These are phyloP conservation scores for Agelastica alni DNA, from an alignment of 2,888 invertebrate species.

Conservation along the genomic window DNA sequence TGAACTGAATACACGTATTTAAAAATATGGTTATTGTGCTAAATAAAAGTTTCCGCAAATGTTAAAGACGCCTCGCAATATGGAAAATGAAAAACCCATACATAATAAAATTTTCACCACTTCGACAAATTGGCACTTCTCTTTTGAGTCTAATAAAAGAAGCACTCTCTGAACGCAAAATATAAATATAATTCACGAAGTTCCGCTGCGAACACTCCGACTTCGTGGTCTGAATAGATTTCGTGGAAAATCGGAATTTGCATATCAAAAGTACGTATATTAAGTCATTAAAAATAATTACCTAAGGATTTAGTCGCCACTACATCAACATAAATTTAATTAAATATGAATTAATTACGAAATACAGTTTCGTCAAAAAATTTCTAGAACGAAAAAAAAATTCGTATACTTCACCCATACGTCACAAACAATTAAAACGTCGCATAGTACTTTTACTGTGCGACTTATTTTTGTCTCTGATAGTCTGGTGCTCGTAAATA, in stretches of 20 bases:
- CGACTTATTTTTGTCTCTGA: too few relatives aligned
- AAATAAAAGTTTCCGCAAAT: constrained; percentile 18
- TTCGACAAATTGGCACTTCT: constrained; percentile 53
- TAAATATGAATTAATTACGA: too few relatives aligned
- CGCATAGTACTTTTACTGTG: too few relatives aligned
- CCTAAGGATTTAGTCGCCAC: too few relatives aligned
- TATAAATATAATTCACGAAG: constrained; percentile 46
- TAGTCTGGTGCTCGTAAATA: too few relatives aligned
- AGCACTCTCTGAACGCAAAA: constrained; percentile 42
- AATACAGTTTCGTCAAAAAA: too few relatives aligned
- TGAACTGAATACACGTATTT: too few relatives aligned
- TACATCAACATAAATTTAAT: too few relatives aligned
- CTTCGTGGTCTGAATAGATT: constrained; percentile 42
- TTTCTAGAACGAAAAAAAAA: too few relatives aligned
- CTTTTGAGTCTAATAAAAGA: constrained; percentile 46
- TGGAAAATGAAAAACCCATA: constrained; percentile 52
- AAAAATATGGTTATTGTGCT: constrained; percentile 22
- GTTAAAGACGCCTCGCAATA: constrained; percentile 21
- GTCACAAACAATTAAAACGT: too few relatives aligned
- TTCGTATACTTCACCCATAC: too few relatives aligned
- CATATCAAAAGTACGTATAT: constrained; percentile 36
- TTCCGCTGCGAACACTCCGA: constrained; percentile 21
- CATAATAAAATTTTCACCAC: constrained; percentile 52
- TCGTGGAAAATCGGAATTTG: constrained; percentile 33
- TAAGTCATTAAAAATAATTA: constrained; percentile 43